Base-by-base conservation (phyloP, 2,113 vertebrate genomes). In the Sitta europaea region DNA sequence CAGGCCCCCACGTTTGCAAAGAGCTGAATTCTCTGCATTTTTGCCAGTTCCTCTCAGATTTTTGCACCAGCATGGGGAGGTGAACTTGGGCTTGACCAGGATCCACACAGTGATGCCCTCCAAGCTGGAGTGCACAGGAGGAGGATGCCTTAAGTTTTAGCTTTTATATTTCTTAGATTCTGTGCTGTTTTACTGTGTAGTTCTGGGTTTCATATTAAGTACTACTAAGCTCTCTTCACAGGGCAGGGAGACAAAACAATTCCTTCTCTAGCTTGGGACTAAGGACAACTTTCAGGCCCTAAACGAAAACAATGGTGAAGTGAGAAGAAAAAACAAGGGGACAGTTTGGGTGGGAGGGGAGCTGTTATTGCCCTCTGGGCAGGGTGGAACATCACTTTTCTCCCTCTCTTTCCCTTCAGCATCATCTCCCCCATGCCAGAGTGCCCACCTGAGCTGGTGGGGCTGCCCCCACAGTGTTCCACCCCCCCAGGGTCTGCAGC, bases 301-400 rank as follows among this genome's bases (percentile, higher is more conserved):
- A n/a, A n/a, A n/a, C n/a, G n/a, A n/a, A n/a, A n/a, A n/a, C n/a
- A n/a, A n/a, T n/a, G n/a, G n/a, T n/a, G n/a, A n/a, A n/a, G n/a
- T n/a, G n/a, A n/a, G n/a, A n/a, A n/a, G n/a, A n/a, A n/a, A n/a
- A n/a, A n/a, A n/a, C n/a, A n/a, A n/a, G n/a, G n/a, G 65, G 40
- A 11, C 8, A 2, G 14, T 57, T 17, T 7, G 51, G 21, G 5
- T 11, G n/a, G 21, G 42, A 81, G 36, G 18, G 51, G 36, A 38
- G 24, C 19, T 36, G 29, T 13, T 12, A 9, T 23, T 11, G 12
- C 18, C 20, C 24, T 27, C 79, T 9, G 29, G 31, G 42, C 14
- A 27, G 17, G 24, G 17, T 3, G 1, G 43, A 68, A 17, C 29
- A 3, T 9, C 13, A 0, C 36, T 22, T 21, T 0, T 1, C 23